Percentiles rank a stretch among this genome's conserved stretches.
Evolutionary conservation across 2,113 vertebrate species (phyloP).

Genomic region (Nesogale talazaci): DNA sequence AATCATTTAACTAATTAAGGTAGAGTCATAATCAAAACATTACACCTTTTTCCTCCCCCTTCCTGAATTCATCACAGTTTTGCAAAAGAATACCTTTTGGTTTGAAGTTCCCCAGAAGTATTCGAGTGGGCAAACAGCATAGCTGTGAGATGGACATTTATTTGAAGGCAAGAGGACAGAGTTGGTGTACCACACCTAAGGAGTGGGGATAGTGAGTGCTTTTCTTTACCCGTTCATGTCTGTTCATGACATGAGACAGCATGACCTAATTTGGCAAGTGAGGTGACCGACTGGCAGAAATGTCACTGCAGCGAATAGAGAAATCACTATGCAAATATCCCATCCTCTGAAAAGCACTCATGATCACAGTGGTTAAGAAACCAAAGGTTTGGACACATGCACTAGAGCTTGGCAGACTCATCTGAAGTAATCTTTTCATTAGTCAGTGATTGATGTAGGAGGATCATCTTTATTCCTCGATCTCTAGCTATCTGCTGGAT

Average conservation of each 20-base stretch:
- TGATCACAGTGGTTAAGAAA: constrained; percentile 12
- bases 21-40: background rate
- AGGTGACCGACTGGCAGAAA: constrained; percentile 38
- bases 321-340: constrained; percentile 57
- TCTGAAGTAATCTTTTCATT: constrained; percentile 17
- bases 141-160: background rate
- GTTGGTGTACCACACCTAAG: constrained; percentile 59
- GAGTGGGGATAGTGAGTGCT: constrained; percentile 64
- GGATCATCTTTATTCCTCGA: background rate
- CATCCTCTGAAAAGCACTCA: background rate
- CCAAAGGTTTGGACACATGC: background rate
- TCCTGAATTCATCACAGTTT: constrained; percentile 27
- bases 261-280: constrained; percentile 74
- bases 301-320: constrained; percentile 58
- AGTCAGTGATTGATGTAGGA: background rate
- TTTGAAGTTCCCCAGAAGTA: background rate
- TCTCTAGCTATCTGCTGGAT: background rate
- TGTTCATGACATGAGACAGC: constrained; percentile 78
- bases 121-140: background rate
- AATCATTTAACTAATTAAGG: background rate
- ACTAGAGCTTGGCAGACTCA: background rate
- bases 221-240: constrained; percentile 67
- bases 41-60: background rate
- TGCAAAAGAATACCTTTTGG: background rate
- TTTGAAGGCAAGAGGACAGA: background rate